Evolutionary conservation across 2,113 vertebrate species (phyloP).

Genomic region (Callipepla squamata): DNA sequence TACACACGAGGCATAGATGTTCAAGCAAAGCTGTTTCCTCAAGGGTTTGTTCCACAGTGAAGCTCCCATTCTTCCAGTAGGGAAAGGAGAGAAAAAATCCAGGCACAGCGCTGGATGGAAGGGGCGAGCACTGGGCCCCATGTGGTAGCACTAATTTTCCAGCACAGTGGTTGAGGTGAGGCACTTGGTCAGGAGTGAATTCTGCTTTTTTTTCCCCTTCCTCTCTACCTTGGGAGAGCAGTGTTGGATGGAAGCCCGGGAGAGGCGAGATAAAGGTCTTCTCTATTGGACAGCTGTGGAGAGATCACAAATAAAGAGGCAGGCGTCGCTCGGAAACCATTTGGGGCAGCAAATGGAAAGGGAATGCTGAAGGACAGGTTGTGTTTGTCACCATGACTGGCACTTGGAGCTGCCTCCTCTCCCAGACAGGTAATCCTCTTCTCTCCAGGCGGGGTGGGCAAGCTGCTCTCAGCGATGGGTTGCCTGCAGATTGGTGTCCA

Average conservation of each 20-base stretch:
- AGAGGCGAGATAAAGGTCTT: slow-evolving; percentile 60
- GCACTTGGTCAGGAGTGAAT: slow-evolving; percentile 13
- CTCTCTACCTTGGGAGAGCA: neutral
- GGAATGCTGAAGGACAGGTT: slow-evolving; percentile 25
- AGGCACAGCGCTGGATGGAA: slow-evolving; percentile 8
- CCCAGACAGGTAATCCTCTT: fast-evolving
- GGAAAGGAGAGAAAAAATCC: slow-evolving; percentile 13
- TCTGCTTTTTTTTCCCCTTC: neutral
- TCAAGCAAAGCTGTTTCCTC: slow-evolving; percentile 28
- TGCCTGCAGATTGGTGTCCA: neutral
- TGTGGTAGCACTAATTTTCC: slow-evolving; percentile 61
- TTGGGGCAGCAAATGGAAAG: slow-evolving; percentile 5
- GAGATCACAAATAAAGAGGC: slow-evolving; percentile 53
- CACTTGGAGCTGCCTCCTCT: neutral
- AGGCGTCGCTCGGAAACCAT: neutral
- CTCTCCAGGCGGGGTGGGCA: neutral
- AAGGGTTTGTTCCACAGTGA: neutral
- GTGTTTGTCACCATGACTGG: neutral
- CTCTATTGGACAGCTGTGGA: slow-evolving; percentile 61
- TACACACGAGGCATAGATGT: neutral
- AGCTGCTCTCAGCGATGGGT: no score
- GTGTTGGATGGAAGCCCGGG: slow-evolving; percentile 36
- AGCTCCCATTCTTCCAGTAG: slow-evolving; percentile 52
- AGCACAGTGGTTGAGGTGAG: slow-evolving; percentile 17
- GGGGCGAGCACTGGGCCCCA: slow-evolving; percentile 13